phyloP scores from a whole-genome alignment of 1,140 invertebrate genomes.

The Anastrepha ludens region DNA sequence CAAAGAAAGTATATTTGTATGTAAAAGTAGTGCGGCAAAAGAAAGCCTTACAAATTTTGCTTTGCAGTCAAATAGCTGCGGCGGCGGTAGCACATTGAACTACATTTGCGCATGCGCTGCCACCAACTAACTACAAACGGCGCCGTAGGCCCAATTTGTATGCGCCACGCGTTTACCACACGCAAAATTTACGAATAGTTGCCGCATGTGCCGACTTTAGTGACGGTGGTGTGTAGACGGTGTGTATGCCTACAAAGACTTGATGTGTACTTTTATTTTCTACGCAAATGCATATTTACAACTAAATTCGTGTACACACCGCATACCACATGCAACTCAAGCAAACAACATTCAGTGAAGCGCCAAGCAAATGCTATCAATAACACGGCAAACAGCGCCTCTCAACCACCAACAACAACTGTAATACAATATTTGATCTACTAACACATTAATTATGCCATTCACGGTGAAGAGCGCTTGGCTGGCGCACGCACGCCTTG shows the following conservation, averaged over 20 bases:
- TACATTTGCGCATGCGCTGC: conserved; percentile 31
- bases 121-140: neutral
- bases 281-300: too few species aligned
- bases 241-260: too few species aligned
- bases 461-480: neutral
- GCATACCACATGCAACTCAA: conserved; percentile 3
- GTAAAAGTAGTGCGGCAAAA: neutral
- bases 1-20: conserved; percentile 32
- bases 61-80: neutral
- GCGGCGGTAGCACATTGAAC: conserved; percentile 44
- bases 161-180: conserved; percentile 35
- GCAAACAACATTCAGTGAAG: conserved; percentile 28
- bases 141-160: neutral
- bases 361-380: conserved; percentile 15
- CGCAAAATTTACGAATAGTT: neutral
- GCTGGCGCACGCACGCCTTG: neutral
- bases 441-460: conserved; percentile 42
- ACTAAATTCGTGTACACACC: neutral
- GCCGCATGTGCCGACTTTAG: neutral
- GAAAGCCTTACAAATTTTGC: conserved; percentile 29
- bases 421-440: conserved; percentile 34
- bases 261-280: too few species aligned
- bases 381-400: neutral
- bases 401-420: conserved; percentile 1
- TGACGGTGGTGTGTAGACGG: neutral